phyloP scores from a whole-genome alignment of 2,888 invertebrate species.

The Sphecodes monilicornis region DNA sequence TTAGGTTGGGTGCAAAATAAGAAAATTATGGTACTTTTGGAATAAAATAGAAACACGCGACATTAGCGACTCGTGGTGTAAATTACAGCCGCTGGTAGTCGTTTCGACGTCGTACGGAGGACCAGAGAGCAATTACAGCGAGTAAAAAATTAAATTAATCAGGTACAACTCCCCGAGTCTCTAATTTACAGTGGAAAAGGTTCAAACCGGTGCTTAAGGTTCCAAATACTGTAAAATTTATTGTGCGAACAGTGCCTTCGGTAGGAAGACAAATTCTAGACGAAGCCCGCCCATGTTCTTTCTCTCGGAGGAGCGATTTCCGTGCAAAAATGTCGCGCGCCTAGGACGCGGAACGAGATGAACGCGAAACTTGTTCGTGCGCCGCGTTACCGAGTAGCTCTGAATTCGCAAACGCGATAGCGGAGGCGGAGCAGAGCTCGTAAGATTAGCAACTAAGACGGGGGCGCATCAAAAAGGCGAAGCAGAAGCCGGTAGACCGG shows the following conservation, averaged over 20 bases:
- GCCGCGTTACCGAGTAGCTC: background rate
- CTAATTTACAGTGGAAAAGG: background rate
- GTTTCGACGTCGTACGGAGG: background rate
- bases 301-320: background rate
- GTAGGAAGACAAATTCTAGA: background rate
- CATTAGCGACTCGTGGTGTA: background rate
- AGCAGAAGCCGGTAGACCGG: constrained; percentile 1
- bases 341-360: background rate
- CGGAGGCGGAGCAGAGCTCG: background rate
- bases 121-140: background rate
- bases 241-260: background rate
- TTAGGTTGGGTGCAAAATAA: background rate
- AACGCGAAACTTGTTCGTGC: background rate
- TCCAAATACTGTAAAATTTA: background rate
- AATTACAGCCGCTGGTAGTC: background rate
- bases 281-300: too few species aligned
- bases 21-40: background rate
- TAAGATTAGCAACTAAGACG: constrained; percentile 2
- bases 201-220: background rate
- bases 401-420: background rate
- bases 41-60: background rate
- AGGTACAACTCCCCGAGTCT: background rate
- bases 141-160: background rate
- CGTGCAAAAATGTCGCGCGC: background rate
- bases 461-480: background rate